Percentiles rank a stretch among this genome's conserved stretches.
Evolutionary conservation across 2,797 vertebrate species (phyloP).

Genomic region (Crenuchus spilurus): DNA sequence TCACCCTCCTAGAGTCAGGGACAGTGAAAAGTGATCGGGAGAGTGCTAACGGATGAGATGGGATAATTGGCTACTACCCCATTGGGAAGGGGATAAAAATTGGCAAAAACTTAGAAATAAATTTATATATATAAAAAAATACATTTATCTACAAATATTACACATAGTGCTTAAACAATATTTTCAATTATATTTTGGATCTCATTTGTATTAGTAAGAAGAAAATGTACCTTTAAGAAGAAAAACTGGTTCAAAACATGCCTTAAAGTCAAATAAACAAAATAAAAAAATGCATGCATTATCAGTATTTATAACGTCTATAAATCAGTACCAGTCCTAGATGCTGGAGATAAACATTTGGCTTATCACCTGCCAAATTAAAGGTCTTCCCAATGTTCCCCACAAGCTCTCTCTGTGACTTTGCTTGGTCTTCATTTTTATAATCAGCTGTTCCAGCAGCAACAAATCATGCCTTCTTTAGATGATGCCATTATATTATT

Average conservation of each 20-base stretch:
- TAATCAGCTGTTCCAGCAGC: neutral
- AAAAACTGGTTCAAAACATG: neutral
- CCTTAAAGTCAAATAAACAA: neutral
- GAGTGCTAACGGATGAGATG: too few relatives aligned
- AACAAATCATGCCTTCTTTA: slow-evolving; percentile 13
- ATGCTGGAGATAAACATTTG: neutral
- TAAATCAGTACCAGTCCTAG: slow-evolving; percentile 2
- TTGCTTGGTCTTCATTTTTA: neutral
- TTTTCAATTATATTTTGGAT: too few relatives aligned
- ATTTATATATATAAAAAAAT: too few relatives aligned
- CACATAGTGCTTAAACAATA: too few relatives aligned
- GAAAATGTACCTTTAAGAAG: too few relatives aligned
- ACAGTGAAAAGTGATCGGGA: too few relatives aligned
- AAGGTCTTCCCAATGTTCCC: neutral
- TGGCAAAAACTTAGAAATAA: too few relatives aligned
- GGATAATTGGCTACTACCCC: too few relatives aligned
- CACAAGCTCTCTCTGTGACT: neutral
- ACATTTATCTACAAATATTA: neutral
- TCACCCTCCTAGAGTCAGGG: too few relatives aligned
- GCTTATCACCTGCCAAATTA: slow-evolving; percentile 7
- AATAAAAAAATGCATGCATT: neutral
- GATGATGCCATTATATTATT: slow-evolving; percentile 4
- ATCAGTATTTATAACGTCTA: neutral
- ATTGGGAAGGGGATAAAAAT: too few relatives aligned
- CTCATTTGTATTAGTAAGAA: too few relatives aligned